Conservation (phyloP, 1,140 invertebrate species). For the Pectinophora gossypiella region DNA sequence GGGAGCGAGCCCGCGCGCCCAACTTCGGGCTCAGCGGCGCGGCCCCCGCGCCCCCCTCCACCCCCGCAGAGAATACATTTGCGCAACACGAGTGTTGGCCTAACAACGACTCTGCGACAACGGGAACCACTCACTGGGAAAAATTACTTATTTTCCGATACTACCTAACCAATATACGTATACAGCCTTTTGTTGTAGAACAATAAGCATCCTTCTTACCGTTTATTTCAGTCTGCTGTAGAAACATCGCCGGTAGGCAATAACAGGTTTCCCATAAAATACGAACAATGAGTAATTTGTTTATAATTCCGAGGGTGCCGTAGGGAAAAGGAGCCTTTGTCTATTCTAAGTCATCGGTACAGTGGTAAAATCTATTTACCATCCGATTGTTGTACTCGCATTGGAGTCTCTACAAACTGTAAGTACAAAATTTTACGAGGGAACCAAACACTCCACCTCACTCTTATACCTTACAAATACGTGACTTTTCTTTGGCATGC, state of each 20-base stretch:
- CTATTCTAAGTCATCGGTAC: conserved; percentile 1
- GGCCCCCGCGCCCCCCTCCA: conserved; percentile 27
- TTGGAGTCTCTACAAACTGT: no score
- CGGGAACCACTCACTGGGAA: conserved; percentile 51
- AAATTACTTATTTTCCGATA: conserved; percentile 64
- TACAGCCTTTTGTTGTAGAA: conserved; percentile 25
- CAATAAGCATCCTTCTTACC: conserved; percentile 24
- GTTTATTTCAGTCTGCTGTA: conserved; percentile 9
- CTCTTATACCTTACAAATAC: no score
- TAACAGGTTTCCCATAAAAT: conserved; percentile 34
- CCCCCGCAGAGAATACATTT: conserved; percentile 69
- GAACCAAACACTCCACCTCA: no score
- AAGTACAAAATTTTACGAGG: no score
- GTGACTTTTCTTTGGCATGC: no score
- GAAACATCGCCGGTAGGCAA: conserved; percentile 15
- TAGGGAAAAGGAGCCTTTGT: conserved; percentile 34
- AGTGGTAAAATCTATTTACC: background rate
- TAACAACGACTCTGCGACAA: conserved; percentile 67
- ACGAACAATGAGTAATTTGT: conserved; percentile 51
- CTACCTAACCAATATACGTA: background rate
- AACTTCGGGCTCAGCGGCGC: conserved; percentile 33
- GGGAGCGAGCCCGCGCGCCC: conserved; percentile 63
- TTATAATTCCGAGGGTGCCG: conserved; percentile 44
- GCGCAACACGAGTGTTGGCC: conserved; percentile 65
- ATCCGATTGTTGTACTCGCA: background rate